Conservation (phyloP, 2,113 vertebrate genomes). For the Xerus inauris region DNA sequence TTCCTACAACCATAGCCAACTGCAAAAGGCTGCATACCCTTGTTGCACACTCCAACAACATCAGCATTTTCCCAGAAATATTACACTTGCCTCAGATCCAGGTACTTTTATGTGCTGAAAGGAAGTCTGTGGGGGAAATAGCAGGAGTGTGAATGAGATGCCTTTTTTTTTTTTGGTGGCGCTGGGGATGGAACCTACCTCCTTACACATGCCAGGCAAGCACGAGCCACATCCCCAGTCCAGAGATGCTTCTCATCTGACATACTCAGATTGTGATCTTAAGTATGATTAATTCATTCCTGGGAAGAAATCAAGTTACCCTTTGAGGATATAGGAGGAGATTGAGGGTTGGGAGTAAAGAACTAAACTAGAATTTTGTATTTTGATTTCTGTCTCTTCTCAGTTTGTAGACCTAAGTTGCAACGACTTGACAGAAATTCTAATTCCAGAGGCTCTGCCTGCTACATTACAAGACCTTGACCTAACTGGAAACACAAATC, state of each 20-base stretch:
- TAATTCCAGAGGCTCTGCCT: slow-evolving; percentile 93
- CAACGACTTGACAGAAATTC: slow-evolving; percentile 96
- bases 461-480: slow-evolving; percentile 94
- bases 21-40: slow-evolving; percentile 96
- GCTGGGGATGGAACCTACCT: not conserved
- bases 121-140: not conserved
- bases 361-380: slow-evolving; percentile 51
- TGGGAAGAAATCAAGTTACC: slow-evolving; percentile 42
- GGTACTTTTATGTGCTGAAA: slow-evolving; percentile 85
- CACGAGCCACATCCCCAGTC: not conserved
- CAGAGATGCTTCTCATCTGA: not conserved
- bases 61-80: slow-evolving; percentile 96
- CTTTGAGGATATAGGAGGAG: not conserved
- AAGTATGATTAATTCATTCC: not conserved
- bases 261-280: not conserved
- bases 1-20: slow-evolving; percentile 96
- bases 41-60: slow-evolving; percentile 95
- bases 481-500: slow-evolving; percentile 94
- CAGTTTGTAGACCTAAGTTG: slow-evolving; percentile 97
- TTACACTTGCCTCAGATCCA: slow-evolving; percentile 95
- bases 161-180: not conserved
- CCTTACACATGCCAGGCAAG: not conserved
- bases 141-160: not conserved
- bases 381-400: slow-evolving; percentile 54
- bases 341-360: slow-evolving; percentile 16